phyloP scores from a whole-genome alignment of 2,888 invertebrate species.

The Zaprionus lineosus region DNA sequence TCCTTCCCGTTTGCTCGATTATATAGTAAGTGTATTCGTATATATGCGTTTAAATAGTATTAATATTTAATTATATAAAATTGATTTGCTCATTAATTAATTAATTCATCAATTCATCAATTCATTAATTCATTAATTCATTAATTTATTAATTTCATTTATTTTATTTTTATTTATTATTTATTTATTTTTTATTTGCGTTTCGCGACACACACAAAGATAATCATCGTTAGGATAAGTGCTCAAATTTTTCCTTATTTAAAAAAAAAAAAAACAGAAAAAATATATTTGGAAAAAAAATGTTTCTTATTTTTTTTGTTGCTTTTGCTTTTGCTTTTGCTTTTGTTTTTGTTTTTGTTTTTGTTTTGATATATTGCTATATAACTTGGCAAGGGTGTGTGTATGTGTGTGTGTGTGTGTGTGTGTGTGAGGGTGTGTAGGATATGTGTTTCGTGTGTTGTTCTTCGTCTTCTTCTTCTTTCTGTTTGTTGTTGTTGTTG shows the following conservation, averaged over 20 bases:
- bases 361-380: slow-evolving; percentile 20
- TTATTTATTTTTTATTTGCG: slow-evolving; percentile 38
- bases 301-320: no score
- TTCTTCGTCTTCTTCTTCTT: no score
- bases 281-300: slow-evolving; percentile 4
- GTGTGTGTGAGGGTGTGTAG: slow-evolving; percentile 35
- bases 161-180: slow-evolving; percentile 30
- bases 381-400: slow-evolving; percentile 43
- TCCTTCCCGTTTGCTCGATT: slow-evolving; percentile 22
- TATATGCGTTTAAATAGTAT: slow-evolving; percentile 42
- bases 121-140: no score
- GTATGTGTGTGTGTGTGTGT: slow-evolving; percentile 26
- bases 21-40: slow-evolving; percentile 28
- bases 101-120: no score
- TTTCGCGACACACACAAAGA: slow-evolving; percentile 59
- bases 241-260: slow-evolving; percentile 20
- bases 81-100: no score
- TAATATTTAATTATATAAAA: slow-evolving; percentile 34
- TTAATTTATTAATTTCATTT: slow-evolving; percentile 5
- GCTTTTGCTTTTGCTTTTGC: background rate
- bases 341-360: background rate
- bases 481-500: slow-evolving; percentile 30
- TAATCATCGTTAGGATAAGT: slow-evolving; percentile 41
- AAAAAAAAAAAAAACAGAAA: slow-evolving; percentile 48
- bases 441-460: slow-evolving; percentile 70